phyloP scores from a whole-genome alignment of 2,888 invertebrate species.

The Erebia palarica region DNA sequence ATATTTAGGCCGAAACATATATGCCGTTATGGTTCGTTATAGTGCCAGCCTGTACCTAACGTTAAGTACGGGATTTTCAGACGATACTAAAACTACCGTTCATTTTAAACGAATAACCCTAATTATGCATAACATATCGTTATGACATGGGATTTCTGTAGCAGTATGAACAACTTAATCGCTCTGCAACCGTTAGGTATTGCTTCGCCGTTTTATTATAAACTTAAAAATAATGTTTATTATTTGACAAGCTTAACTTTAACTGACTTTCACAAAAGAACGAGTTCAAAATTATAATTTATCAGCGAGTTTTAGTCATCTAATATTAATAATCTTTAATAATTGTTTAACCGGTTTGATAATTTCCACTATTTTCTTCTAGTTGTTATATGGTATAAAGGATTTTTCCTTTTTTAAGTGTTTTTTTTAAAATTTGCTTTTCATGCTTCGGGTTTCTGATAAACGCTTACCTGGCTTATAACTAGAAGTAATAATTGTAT shows the following conservation, averaged over 20 bases:
- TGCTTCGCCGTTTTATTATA: background rate
- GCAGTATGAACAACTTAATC: background rate
- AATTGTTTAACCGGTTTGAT: too few species aligned
- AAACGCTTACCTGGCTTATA: background rate
- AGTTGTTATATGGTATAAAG: too few species aligned
- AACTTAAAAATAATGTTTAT: background rate
- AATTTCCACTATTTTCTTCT: too few species aligned
- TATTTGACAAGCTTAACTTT: too few species aligned
- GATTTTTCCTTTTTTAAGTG: too few species aligned
- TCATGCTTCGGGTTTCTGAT: background rate
- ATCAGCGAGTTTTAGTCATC: too few species aligned
- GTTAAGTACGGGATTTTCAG: slow-evolving; percentile 9
- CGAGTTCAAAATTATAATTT: too few species aligned
- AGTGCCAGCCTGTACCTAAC: background rate
- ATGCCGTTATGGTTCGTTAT: too few species aligned
- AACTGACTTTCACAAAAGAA: too few species aligned
- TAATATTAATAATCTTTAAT: too few species aligned
- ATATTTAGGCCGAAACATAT: too few species aligned
- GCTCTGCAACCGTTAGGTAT: background rate
- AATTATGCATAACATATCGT: slow-evolving; percentile 15
- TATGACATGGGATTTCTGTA: background rate
- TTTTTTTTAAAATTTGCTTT: too few species aligned
- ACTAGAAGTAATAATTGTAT: background rate
- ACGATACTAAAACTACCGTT: slow-evolving; percentile 18
- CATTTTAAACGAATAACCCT: slow-evolving; percentile 18